Percentiles rank a stretch among this genome's conserved stretches.
Evolutionary conservation across 2,888 invertebrate species (phyloP).

Genomic region (Homarus gammarus): DNA sequence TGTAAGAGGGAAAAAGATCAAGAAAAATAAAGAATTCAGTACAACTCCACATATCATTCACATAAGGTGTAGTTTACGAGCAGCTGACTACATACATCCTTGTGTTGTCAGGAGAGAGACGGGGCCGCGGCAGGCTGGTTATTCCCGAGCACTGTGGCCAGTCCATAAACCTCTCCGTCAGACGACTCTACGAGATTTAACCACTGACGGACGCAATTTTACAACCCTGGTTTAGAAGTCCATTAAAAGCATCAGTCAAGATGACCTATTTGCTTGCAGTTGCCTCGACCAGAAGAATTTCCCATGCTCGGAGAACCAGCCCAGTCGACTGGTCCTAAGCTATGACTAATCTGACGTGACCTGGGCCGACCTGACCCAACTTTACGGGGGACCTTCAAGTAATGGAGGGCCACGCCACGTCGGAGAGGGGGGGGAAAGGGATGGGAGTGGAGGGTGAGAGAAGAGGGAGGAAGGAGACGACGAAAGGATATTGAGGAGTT

Average conservation of each 20-base stretch:
- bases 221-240: constrained; percentile 8
- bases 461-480: not conserved
- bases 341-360: constrained; percentile 45
- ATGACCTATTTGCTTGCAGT: constrained; percentile 5
- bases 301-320: not conserved
- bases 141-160: not conserved
- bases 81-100: not conserved
- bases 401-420: constrained; percentile 15
- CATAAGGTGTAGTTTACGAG: not conserved
- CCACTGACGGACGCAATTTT: not conserved
- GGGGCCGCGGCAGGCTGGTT: not conserved
- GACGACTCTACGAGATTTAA: constrained; percentile 2
- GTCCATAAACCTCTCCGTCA: constrained; percentile 7
- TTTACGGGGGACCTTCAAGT: constrained; percentile 42
- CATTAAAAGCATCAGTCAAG: constrained; percentile 14
- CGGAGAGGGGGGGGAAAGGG: not conserved
- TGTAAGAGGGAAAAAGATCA: too few species aligned
- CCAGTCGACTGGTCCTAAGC: constrained; percentile 17
- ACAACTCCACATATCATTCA: not conserved
- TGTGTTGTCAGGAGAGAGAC: not conserved
- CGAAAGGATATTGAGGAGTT: not conserved
- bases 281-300: not conserved
- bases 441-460: not conserved
- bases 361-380: constrained; percentile 19
- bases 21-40: too few species aligned